A percentile compares a stretch with the other conserved stretches of the same genome.
These are phyloP conservation scores for Mactromeris polynyma DNA, from an alignment of 2,888 invertebrate genomes.

Conservation along the genomic window DNA sequence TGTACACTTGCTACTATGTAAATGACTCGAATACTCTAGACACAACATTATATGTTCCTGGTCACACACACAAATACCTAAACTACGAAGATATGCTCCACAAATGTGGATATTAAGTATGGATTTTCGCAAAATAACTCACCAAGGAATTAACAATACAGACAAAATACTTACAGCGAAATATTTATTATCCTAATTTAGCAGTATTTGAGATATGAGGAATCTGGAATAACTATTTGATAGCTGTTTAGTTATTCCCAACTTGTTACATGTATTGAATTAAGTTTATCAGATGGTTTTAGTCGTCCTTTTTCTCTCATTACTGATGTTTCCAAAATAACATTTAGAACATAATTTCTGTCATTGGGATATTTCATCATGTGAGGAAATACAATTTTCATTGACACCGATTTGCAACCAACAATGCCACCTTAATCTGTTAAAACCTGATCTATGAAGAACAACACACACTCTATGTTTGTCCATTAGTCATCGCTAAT, in stretches of 20 bases:
- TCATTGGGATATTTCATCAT: no score
- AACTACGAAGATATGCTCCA: background rate
- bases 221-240: background rate
- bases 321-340: no score
- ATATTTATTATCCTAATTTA: background rate
- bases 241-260: background rate
- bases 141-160: background rate
- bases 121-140: slow-evolving; percentile 4
- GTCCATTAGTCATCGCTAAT: background rate
- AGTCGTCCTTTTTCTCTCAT: no score
- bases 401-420: no score
- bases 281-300: background rate
- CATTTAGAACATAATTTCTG: no score
- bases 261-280: background rate
- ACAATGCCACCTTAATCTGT: no score
- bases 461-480: background rate
- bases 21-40: background rate
- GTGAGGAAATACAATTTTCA: no score
- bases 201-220: background rate
- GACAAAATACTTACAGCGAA: slow-evolving; percentile 7
- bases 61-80: background rate
- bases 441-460: no score
- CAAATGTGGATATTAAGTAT: slow-evolving; percentile 7
- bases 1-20: background rate
- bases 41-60: background rate